Base-by-base conservation (phyloP, 2,113 vertebrate genomes). In the Onychostoma macrolepis region DNA sequence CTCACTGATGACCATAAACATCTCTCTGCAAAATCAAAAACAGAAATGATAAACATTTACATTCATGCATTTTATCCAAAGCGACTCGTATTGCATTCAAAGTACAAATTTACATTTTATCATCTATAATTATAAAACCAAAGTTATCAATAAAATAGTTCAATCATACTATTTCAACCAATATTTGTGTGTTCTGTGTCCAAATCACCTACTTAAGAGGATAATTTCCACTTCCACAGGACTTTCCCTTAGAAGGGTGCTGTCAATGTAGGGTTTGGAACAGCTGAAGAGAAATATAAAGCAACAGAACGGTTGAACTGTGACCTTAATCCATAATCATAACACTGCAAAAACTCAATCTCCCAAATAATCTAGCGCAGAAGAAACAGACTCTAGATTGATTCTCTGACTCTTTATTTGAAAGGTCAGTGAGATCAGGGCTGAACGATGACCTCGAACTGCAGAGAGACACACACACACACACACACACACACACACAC, bases 341-440 rank as follows among this genome's bases (percentile, higher is more conserved):
- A 28, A 71, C 30, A 12, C 67, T 28, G 11, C 33, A 78, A 38
- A 13, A 38, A 50, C 41, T 17, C 41, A 84, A 19, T 30, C 67
- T 69, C 63, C 10, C 63, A 67, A 30, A 28, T 30, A 67, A 67
- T 69, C 8, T 19, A 30, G 63, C 43, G 7, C 65, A 36, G 33
- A 48, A 19, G 43, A 77, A 50, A 53, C 48, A 80, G 30, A 13
- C 45, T 13, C 7, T 2, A 41, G 71, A 75, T 45, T 75, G 72
- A 75, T 15, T 43, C 10, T 45, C 72, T 61, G 30, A 58, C 50
- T 36, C 50, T 41, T 33, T 61, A 61, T 36, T 26, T 15, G 21
- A 61, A 80, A 80, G 50, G 50, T 80, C 77, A 80, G 28, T 5
- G 17, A 58, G 53, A 38, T 80, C 78, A 61, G 33, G 53, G 53